Conservation (phyloP, 2,113 vertebrate species). For the Edolisoma coerulescens region DNA sequence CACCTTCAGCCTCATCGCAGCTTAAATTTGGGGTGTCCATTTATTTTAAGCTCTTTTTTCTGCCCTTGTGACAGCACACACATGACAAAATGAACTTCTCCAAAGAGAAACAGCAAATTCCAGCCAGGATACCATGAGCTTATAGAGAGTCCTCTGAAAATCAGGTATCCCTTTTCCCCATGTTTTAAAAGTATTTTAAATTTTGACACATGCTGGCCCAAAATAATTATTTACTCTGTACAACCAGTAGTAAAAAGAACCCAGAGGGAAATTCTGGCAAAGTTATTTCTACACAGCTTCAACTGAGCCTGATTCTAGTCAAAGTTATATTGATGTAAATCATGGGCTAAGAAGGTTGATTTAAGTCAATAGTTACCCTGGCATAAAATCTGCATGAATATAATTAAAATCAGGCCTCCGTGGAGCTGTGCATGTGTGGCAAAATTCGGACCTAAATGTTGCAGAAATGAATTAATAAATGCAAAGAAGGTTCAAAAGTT, state of each 20-base stretch:
- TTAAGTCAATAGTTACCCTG: constrained; percentile 56
- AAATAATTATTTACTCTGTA: constrained; percentile 57
- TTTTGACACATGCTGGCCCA: constrained; percentile 24
- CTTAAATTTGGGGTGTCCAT: neutral
- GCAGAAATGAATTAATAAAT: constrained; percentile 43
- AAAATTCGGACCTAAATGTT: constrained; percentile 8
- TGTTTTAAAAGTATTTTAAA: constrained; percentile 20
- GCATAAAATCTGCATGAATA: neutral
- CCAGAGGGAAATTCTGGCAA: constrained; percentile 23
- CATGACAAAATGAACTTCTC: neutral
- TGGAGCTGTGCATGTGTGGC: constrained; percentile 43
- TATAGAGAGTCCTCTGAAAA: neutral
- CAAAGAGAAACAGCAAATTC: neutral
- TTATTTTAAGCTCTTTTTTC: neutral
- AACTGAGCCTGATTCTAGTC: constrained; percentile 26
- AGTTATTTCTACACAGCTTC: constrained; percentile 22
- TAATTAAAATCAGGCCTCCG: constrained; percentile 54
- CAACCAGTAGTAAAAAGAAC: constrained; percentile 44
- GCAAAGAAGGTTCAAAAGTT: constrained; percentile 44
- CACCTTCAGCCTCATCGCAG: neutral
- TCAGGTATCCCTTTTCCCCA: neutral
- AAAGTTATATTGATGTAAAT: constrained; percentile 28
- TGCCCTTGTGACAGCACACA: neutral
- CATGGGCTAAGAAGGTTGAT: constrained; percentile 22
- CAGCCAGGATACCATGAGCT: neutral